Evolutionary conservation across 2,888 invertebrate genomes (phyloP), one percentile per base, ranked within the genome.

Genomic region (Acrobasis consociella): DNA sequence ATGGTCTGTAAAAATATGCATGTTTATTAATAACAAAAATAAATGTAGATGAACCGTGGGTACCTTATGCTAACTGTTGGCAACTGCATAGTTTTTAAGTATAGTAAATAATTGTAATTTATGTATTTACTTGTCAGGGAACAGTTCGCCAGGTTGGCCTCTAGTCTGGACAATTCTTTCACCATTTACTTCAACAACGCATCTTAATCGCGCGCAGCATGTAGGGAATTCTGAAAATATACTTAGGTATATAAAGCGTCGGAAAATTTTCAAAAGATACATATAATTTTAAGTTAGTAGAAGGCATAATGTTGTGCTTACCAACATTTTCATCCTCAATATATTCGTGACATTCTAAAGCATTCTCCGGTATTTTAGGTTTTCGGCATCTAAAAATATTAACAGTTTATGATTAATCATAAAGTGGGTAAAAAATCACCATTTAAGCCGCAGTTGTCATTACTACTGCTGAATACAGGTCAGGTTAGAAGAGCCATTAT

Each of bases 261-360:
- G 5, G 5, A 13, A 46, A 1, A 46, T 5, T 5, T n/a, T 46
- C 46, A 9, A 9, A 22, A 52, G 38, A 60, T 16, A n/a, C 3
- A 39, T 39, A 58, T 31, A 31, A 8, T 7, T 31, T 8, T 31
- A 31, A 31, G 31, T 31, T 5, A 31, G 7, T 31, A 31, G 7
- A 7, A 7, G 7, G 8, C 7, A 7, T 31, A 39, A n/a, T n/a
- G n/a, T 42, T 38, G 5, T 31, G 81, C 89, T 69, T 71, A 91
- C 92, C 92, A 65, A 92, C 92, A 64, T 92, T 92, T 69, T 92
- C 92, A 69, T 92, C 92, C 81, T 92, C 92, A 65, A 92, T 92
- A 58, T 91, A 92, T 69, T 92, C 92, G 62, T 92, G 92, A 66
- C 92, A 92, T 74, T 92, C 91, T 60, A 92, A 72, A 1, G 92